These are phyloP conservation scores for Plagiodera versicolora DNA, from an alignment of 2,888 invertebrate genomes.

Conservation along the genomic window DNA sequence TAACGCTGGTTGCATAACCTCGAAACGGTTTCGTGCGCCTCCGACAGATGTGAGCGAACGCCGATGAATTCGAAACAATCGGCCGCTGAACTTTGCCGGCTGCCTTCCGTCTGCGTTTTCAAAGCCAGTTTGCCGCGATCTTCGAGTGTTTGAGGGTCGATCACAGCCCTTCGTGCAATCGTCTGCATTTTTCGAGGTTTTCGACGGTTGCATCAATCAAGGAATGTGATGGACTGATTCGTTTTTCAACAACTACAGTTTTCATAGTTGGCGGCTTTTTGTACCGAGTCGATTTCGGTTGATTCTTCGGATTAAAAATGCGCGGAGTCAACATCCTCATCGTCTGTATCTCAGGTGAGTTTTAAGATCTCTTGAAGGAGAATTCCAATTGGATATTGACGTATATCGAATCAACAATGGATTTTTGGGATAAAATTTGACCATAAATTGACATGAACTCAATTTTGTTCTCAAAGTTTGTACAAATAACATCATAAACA, in stretches of 20 bases:
- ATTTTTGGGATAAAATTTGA: too few species aligned
- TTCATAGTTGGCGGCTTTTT: background rate
- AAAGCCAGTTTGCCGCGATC: slow-evolving; percentile 37
- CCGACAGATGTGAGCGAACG: slow-evolving; percentile 15
- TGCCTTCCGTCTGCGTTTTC: slow-evolving; percentile 29
- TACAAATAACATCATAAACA: too few species aligned
- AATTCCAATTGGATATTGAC: too few species aligned
- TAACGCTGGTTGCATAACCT: slow-evolving; percentile 23
- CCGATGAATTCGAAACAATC: slow-evolving; percentile 38
- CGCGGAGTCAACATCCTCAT: background rate
- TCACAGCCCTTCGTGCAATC: slow-evolving; percentile 18
- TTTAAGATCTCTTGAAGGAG: background rate
- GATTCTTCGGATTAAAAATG: background rate
- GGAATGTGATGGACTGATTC: background rate
- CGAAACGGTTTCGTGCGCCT: slow-evolving; percentile 12
- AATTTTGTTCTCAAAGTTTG: too few species aligned
- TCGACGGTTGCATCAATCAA: background rate
- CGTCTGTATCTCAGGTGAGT: background rate
- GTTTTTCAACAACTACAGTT: background rate
- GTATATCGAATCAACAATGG: too few species aligned
- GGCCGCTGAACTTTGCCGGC: slow-evolving; percentile 41
- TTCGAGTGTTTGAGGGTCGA: slow-evolving; percentile 16
- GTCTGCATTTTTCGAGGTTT: background rate
- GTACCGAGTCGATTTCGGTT: background rate
- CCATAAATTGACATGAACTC: too few species aligned